Conservation (phyloP, 2,113 vertebrate species). For the Mormoops blainvillei region DNA sequence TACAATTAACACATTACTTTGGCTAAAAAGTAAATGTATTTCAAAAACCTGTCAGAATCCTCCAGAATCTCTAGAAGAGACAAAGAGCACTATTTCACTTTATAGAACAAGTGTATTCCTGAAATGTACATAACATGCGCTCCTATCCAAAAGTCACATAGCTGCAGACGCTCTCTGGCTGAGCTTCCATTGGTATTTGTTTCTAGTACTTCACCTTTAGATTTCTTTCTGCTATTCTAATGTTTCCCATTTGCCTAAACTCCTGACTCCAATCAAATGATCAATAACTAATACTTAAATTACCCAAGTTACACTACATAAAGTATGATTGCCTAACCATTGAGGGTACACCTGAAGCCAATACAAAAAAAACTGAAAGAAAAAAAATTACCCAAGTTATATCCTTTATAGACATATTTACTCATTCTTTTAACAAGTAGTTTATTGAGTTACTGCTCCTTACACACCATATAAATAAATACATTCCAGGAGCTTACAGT, state of each 20-base stretch:
- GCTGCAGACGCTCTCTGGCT: background rate
- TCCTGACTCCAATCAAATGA: background rate
- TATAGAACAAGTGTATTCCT: background rate
- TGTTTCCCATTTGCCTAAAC: background rate
- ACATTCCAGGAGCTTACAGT: background rate
- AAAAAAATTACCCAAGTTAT: background rate
- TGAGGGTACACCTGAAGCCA: background rate
- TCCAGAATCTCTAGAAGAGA: background rate
- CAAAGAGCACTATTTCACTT: background rate
- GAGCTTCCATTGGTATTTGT: background rate
- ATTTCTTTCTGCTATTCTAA: background rate
- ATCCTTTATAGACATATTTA: background rate
- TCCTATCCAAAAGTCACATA: background rate
- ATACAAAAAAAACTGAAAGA: background rate
- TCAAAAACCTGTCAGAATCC: background rate
- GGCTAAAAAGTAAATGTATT: background rate
- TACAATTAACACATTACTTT: conserved; percentile 8
- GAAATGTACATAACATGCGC: background rate
- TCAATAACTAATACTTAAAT: background rate
- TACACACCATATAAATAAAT: background rate
- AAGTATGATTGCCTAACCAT: background rate
- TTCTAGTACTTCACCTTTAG: background rate
- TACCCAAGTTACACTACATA: background rate
- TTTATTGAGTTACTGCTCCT: conserved; percentile 14
- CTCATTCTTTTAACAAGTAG: background rate